phyloP scores from a whole-genome alignment of 1,140 invertebrate genomes.

The Cardiocondyla obscurior region DNA sequence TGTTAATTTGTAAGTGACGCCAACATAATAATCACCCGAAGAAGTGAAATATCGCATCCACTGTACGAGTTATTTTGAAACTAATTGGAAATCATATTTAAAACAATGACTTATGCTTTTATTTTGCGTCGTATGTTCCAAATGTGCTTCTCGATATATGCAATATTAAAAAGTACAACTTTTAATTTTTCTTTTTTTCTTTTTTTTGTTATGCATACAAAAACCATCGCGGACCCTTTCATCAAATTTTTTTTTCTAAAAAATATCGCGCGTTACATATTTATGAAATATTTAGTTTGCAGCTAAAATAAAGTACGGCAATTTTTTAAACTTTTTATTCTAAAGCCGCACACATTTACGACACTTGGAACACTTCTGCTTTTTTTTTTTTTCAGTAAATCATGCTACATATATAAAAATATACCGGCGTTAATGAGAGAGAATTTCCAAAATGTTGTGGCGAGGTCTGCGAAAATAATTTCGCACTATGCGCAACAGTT shows the following conservation, averaged over 20 bases:
- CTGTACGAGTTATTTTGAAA: background rate
- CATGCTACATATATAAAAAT: conserved; percentile 21
- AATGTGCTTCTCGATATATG: background rate
- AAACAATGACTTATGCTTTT: background rate
- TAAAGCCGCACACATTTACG: background rate
- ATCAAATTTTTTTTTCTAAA: background rate
- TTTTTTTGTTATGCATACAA: background rate
- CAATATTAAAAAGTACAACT: background rate
- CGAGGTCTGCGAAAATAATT: conserved; percentile 5
- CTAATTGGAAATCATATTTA: background rate
- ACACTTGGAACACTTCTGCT: background rate
- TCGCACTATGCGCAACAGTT: conserved; percentile 29
- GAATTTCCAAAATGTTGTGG: conserved; percentile 31
- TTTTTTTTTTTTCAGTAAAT: conserved; percentile 23
- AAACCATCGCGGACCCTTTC: background rate
- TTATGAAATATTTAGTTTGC: background rate
- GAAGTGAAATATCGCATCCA: conserved; percentile 2
- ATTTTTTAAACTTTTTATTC: background rate
- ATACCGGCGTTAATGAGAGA: conserved; percentile 33
- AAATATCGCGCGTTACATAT: background rate
- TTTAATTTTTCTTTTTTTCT: too few species aligned
- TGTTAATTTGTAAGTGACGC: conserved; percentile 55
- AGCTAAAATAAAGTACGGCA: background rate
- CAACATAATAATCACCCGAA: conserved; percentile 26
- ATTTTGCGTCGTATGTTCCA: background rate